Evolutionary conservation across 2,797 vertebrate species (phyloP).

Genomic region (Notolabrus celidotus): DNA sequence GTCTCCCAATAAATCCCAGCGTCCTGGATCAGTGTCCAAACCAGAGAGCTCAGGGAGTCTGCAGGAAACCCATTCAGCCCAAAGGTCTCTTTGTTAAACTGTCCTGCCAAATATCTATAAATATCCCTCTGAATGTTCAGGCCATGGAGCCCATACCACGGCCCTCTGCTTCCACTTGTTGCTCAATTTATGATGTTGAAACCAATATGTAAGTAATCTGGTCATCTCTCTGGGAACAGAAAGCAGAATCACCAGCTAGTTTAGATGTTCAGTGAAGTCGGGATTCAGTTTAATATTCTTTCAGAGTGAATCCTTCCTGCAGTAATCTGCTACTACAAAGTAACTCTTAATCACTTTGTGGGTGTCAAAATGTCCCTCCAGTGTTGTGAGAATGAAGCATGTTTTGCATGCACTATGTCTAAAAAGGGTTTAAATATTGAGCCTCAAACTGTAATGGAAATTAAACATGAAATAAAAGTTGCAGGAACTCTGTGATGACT

Average conservation of each 20-base stretch:
- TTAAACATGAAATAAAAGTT: background rate
- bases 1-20: slow-evolving; percentile 34
- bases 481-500: background rate
- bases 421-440: background rate
- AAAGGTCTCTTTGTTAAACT: slow-evolving; percentile 41
- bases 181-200: slow-evolving; percentile 5
- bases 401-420: background rate
- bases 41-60: slow-evolving; percentile 29
- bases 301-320: background rate
- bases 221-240: slow-evolving; percentile 2
- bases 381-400: background rate
- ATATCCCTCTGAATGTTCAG: slow-evolving; percentile 9
- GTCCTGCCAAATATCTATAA: slow-evolving; percentile 48
- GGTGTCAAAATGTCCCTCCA: background rate
- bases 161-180: background rate
- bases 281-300: too few species aligned
- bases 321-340: background rate
- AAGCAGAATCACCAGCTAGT: background rate
- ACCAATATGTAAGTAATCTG: slow-evolving; percentile 1
- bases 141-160: slow-evolving; percentile 13
- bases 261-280: background rate
- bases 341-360: background rate
- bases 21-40: slow-evolving; percentile 32
- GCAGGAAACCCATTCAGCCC: slow-evolving; percentile 42
- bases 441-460: background rate